Evolutionary conservation across 2,888 invertebrate species (phyloP), one percentile per base, ranked within the genome.

Genomic region (Lampropteryx suffumata): DNA sequence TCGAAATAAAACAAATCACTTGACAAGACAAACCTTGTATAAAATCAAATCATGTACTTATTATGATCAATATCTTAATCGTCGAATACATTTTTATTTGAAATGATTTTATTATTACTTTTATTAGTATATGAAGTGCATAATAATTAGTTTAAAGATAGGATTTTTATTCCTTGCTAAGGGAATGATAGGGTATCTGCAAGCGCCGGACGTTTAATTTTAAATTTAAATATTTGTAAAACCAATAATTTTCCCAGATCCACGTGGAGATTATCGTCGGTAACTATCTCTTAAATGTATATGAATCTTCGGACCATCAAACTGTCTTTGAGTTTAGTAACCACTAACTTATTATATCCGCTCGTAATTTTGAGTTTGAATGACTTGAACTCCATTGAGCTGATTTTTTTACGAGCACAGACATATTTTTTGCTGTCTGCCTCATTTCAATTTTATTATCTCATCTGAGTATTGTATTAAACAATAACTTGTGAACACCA

Each of bases 201-300:
- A 46, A 57, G 58, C 51, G 61, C 48, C 43, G 44, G 26, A 14
- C 53, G 56, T 59, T 67, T 63, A 61, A 64, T 64, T 61, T 57
- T 52, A 57, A 64, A 63, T 67, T 65, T 60, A 58, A 63, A 62
- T 64, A 54, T 64, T 59, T 60, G 60, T 52, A 29, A 57, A 53
- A 47, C 48, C 40, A 53, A 50, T 57, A 58, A 59, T 62, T 57
- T 56, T 36, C 42, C 40, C 54, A 34, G 36, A 44, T 44, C 41
- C 43, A 30, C 37, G 45, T 45, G 33, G 43, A 49, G 49, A 67
- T 66, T 64, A 66, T 59, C 53, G 43, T 47, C 55, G 11, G 55
- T 56, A 64, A 67, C 67, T 57, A 59, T 56, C 47, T 50, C 40
- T 57, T 62, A 55, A 62, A 62, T 50, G 46, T 55, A 52, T 50